Evolutionary conservation across 2,888 invertebrate genomes (phyloP).

Genomic region (Drosophila phalerata): DNA sequence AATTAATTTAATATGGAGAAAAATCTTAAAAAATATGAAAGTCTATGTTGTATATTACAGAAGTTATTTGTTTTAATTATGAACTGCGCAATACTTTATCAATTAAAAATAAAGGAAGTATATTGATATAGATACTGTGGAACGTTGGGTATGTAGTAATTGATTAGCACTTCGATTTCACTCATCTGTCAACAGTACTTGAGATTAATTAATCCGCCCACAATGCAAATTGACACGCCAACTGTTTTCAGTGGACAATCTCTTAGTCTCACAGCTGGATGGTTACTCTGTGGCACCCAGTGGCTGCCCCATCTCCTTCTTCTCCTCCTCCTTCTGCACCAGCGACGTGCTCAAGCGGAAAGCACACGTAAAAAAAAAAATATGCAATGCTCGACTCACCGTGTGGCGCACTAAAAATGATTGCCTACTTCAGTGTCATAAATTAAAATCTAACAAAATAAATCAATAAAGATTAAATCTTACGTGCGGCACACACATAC

Average conservation of each 20-base stretch:
- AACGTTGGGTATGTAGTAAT: background rate
- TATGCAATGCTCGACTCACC: conserved; percentile 44
- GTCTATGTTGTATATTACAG: background rate
- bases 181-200: conserved; percentile 28
- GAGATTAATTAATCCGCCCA: conserved; percentile 68
- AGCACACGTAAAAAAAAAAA: conserved; percentile 13
- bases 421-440: conserved; percentile 80
- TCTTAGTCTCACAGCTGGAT: conserved; percentile 62
- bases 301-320: background rate
- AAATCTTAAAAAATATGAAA: background rate
- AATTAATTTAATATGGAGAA: too few species aligned
- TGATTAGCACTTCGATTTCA: conserved; percentile 15
- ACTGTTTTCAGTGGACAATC: conserved; percentile 43
- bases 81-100: background rate
- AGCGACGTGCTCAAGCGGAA: conserved; percentile 4
- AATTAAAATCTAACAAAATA: conserved; percentile 83
- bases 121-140: background rate
- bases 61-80: background rate
- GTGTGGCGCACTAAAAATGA: conserved; percentile 63
- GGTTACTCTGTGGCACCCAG: conserved; percentile 7
- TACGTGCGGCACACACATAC: conserved; percentile 57
- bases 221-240: conserved; percentile 65
- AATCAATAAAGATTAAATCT: conserved; percentile 85
- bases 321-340: background rate
- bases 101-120: background rate